Evolutionary conservation across 1,140 invertebrate genomes (phyloP), one percentile per base, ranked within the genome.

Genomic region (Arctopsyche grandis): DNA sequence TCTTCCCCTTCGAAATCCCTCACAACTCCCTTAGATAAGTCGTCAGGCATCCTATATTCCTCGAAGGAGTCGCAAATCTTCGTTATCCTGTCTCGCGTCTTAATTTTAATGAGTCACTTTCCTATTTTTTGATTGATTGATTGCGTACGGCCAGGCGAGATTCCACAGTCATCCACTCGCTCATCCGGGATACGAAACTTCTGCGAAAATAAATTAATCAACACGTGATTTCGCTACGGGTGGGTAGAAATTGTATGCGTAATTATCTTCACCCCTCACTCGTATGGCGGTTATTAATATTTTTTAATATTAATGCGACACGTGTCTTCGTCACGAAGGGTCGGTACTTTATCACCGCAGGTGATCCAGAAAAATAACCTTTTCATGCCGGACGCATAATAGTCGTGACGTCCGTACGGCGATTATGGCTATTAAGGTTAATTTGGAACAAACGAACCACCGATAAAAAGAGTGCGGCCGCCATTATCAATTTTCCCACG

Each of bases 291-390:
- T 46, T 73, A 48, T 74, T 74, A 56, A 74, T 74, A 74, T 29
- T 26, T 48, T 56, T 29, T 12, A 26, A 66, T 66, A 26, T 26
- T 24, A 29, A 5, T 3, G 16, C n/a, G 81, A 69, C 81, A 82
- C 81, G 81, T 82, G 81, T 77, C 75, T 44, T 56, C 29, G 22
- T 22, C 75, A 70, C 60, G 77, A 56, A 77, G 66, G 69, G 52
- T 74, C 48, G 74, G 79, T 81, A 56, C 73, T 52, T 74, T 79
- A 43, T 80, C 78, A n/a, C 81, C 81, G 71, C 79, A 82, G 81
- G 81, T 82, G 81, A 77, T 77, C 78, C 46, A 46, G 10, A 63
- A 79, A 79, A 79, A 69, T 77, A 29, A 58, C 26, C 74, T 52
- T 44, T 76, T 76, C 24, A 24, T 56, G 46, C 14, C 38, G 5